Base-by-base conservation (phyloP, 2,888 invertebrate genomes). In the Eilema caniola region DNA sequence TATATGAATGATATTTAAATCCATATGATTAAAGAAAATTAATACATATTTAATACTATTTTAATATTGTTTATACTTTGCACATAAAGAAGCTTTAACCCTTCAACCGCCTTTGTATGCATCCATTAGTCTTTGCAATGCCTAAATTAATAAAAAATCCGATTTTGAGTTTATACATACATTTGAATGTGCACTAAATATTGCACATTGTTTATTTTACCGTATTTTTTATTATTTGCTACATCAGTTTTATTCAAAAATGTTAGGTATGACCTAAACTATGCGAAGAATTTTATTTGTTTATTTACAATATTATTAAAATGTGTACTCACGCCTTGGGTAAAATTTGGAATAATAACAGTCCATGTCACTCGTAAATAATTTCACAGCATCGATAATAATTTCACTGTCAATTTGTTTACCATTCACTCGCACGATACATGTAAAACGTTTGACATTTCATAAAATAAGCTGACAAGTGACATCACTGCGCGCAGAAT, bases 261-360 rank as follows among this genome's bases (percentile, higher is more conserved):
- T 90, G 85, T 76, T 75, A 88, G 81, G 89, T 87, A 94, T 93
- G 89, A 80, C 77, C 80, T 74, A 85, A 92, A 92, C 84, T 89
- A 94, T 93, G 90, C 83, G 61, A 88, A 86, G 93, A 91, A 94
- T 94, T 92, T 91, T 90, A 89, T 92, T 65, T 94, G 92, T 94
- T 93, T 94, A 89, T 92, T 90, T 90, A 90, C 85, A 85, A 84
- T 85, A 74, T 86, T 88, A 83, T 86, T 86, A 79, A 83, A 88
- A 87, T 86, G 89, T 90, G 90, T 94, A 95, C 95, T 95, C 91
- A 95, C 95, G 95, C 92, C 95, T 95, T 79, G 95, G 94, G 85
- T 95, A 95, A 94, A 95, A 95, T 88, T 95, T 95, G 67, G 95
- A 93, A 88, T 95, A 95, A 92, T 95, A 95, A 93, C 95, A 95